A percentile compares a stretch with the other conserved stretches of the same genome.
phyloP scores from a whole-genome alignment of 2,888 invertebrate species.

The Shargacucullia verbasci region DNA sequence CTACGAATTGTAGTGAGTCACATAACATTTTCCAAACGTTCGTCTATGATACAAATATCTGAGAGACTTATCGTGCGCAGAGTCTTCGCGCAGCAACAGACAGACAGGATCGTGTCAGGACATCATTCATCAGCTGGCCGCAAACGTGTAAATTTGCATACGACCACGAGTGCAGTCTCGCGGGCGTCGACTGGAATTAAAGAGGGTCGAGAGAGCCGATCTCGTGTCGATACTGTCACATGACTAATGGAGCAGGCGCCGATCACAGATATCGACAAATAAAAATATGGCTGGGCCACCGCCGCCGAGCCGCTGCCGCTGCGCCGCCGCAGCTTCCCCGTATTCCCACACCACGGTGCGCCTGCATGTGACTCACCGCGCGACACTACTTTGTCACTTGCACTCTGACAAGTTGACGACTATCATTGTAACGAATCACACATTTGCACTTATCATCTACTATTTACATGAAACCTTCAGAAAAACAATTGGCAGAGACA shows the following conservation, averaged over 20 bases:
- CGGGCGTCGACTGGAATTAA: constrained; percentile 81
- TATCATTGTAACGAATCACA: constrained; percentile 40
- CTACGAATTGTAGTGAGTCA: constrained; percentile 43
- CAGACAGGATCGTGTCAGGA: constrained; percentile 69
- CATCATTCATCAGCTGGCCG: constrained; percentile 83
- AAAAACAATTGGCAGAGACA: constrained; percentile 19
- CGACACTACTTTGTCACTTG: constrained; percentile 31
- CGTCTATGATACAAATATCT: constrained; percentile 40
- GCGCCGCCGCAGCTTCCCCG: constrained; percentile 30
- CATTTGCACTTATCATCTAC: constrained; percentile 30
- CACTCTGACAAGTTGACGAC: constrained; percentile 24
- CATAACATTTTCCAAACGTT: constrained; percentile 43
- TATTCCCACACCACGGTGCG: constrained; percentile 46
- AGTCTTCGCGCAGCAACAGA: constrained; percentile 41
- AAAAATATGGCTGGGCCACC: constrained; percentile 79
- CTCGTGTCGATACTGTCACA: constrained; percentile 87
- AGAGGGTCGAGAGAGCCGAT: constrained; percentile 81
- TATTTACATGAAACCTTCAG: constrained; percentile 30
- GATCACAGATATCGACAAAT: constrained; percentile 86
- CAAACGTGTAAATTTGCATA: constrained; percentile 82
- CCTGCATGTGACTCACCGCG: constrained; percentile 26
- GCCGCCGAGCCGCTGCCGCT: constrained; percentile 55
- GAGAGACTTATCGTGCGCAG: constrained; percentile 47
- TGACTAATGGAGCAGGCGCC: constrained; percentile 89
- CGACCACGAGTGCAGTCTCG: constrained; percentile 72